These are phyloP conservation scores for Perizoma affinitatum DNA, from an alignment of 2,888 invertebrate species.

Conservation along the genomic window DNA sequence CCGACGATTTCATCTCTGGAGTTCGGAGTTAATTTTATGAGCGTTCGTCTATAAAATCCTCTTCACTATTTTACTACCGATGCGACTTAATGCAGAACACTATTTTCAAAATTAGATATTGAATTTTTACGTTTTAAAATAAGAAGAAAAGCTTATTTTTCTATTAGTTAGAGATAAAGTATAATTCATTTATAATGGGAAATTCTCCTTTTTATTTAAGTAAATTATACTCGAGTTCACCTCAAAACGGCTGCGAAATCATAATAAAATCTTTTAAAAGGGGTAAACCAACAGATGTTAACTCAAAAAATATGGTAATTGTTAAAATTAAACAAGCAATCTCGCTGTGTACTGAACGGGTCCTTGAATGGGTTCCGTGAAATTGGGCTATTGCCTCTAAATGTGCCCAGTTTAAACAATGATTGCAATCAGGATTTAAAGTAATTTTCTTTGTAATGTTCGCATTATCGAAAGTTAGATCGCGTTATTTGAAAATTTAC, in stretches of 20 bases:
- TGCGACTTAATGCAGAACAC: too few relatives aligned
- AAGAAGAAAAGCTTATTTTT: too few relatives aligned
- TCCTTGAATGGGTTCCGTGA: conserved; percentile 58
- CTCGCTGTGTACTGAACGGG: conserved; percentile 65
- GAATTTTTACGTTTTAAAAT: too few relatives aligned
- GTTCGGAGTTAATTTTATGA: conserved; percentile 6
- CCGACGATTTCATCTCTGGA: conserved; percentile 12
- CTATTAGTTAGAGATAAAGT: too few relatives aligned
- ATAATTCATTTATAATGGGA: too few relatives aligned
- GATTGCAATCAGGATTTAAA: conserved; percentile 74
- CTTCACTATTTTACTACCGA: conserved; percentile 5
- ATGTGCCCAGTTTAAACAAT: conserved; percentile 68
- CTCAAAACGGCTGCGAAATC: conserved; percentile 41
- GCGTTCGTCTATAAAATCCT: conserved; percentile 9
- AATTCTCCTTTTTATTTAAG: not conserved
- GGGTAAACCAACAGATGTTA: conserved; percentile 64
- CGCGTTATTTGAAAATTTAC: conserved; percentile 22
- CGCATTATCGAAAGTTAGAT: conserved; percentile 54
- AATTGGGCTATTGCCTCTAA: conserved; percentile 71
- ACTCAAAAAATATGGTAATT: conserved; percentile 69
- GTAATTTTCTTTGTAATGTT: conserved; percentile 70
- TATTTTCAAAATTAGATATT: too few relatives aligned
- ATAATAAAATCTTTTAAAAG: conserved; percentile 57
- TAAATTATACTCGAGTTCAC: not conserved
- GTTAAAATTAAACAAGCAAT: conserved; percentile 72